These are phyloP conservation scores for Zaprionus inermis DNA, from an alignment of 1,140 invertebrate genomes.

Conservation along the genomic window DNA sequence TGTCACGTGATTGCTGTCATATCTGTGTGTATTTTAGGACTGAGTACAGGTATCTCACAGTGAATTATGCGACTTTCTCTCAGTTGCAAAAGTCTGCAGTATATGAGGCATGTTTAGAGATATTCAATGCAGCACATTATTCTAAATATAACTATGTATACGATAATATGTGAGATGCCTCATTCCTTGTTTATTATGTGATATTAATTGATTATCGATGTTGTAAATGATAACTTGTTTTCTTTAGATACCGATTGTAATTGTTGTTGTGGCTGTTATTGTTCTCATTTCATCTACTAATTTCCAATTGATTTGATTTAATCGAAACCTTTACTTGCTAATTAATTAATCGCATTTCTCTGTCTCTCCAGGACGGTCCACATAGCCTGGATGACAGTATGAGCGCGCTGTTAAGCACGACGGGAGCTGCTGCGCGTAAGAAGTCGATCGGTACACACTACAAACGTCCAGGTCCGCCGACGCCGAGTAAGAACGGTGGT, in stretches of 20 bases:
- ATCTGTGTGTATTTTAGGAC: not conserved
- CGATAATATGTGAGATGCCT: too few relatives aligned
- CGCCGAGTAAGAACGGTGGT: slow-evolving; percentile 92
- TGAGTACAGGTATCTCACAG: too few relatives aligned
- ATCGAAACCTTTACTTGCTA: not conserved
- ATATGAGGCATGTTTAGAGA: too few relatives aligned
- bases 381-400: slow-evolving; percentile 87
- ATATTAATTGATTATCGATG: too few relatives aligned
- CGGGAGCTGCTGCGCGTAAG: slow-evolving; percentile 79
- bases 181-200: too few relatives aligned
- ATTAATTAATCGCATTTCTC: slow-evolving; percentile 31
- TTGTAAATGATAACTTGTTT: too few relatives aligned
- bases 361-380: slow-evolving; percentile 84
- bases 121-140: too few relatives aligned
- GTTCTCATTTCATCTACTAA: not conserved
- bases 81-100: too few relatives aligned
- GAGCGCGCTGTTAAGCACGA: slow-evolving; percentile 86
- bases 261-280: slow-evolving; percentile 23
- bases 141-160: too few relatives aligned
- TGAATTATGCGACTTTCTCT: too few relatives aligned
- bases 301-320: not conserved
- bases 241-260: not conserved
- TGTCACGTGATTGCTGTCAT: not conserved
- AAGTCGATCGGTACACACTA: slow-evolving; percentile 88
- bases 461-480: slow-evolving; percentile 92